Evolutionary conservation across 2,113 vertebrate species (phyloP), one percentile per base, ranked within the genome.

Genomic region (Uria aalge): DNA sequence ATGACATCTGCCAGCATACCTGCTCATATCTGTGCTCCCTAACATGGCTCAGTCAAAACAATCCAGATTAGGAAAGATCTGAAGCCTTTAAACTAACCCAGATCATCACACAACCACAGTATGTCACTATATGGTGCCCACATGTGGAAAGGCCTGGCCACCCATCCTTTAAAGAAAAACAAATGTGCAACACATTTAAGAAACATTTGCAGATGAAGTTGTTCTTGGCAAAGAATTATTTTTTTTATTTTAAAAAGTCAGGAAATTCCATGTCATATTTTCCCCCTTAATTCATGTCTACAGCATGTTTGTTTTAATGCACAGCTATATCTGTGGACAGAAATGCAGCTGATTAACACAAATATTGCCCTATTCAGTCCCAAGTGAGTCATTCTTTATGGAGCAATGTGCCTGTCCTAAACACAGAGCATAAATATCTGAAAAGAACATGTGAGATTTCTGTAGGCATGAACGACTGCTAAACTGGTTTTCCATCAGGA

Each of bases 151-250:
- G 66, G 66, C 40, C 56, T 73, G 93, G 53, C 88, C 92, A 96
- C 86, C 69, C 95, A 91, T 76, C 60, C 76, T 95, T 73, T 69
- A 73, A 94, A 89, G 73, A 80, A 95, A 96, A 95, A 91, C 90
- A 91, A 92, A 91, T 64, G 77, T 69, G 56, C 69, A 95, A 87
- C 68, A 90, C n/a, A 79, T 95, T 94, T 40, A 75, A 92, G 64
- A 87, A 91, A 83, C 52, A 53, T 50, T 89, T 91, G 69, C 95
- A 95, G 73, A 91, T 79, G 27, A 89, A 92, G 57, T 96, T 97
- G 75, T 79, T 87, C 73, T 94, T 96, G 88, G 76, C 76, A 94
- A 72, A 75, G 48, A 45, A 32, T 72, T 85, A 6, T 64, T 68
- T 68, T 59, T 60, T 47, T 53, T 36, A 50, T 88, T 96, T 57